Conservation (phyloP, 2,113 vertebrate genomes). For the Otolemur garnettii region DNA sequence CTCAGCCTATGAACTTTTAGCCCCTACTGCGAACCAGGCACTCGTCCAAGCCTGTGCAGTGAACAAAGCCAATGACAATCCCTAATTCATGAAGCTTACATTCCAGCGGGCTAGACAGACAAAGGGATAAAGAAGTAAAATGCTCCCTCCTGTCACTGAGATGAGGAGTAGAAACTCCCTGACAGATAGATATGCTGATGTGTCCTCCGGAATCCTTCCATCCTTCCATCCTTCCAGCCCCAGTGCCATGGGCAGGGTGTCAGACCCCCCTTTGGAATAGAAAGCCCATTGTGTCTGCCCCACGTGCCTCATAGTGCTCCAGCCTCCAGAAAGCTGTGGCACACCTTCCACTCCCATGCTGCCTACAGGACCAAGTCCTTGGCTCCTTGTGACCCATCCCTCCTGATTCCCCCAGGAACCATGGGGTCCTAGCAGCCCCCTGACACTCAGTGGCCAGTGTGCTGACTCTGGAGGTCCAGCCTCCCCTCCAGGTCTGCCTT, state of each 20-base stretch:
- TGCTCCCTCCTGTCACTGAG: neutral
- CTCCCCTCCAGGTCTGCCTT: neutral
- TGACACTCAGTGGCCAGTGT: rapidly evolving
- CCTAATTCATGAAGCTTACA: neutral
- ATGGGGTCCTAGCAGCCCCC: neutral
- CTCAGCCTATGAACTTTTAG: neutral
- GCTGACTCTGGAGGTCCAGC: neutral
- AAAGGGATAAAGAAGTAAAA: neutral
- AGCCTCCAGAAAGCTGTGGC: neutral
- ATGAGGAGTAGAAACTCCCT: neutral
- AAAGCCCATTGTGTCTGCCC: neutral
- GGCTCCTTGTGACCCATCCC: neutral
- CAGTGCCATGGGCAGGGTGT: neutral
- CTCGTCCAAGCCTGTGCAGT: neutral
- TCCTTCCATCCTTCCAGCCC: neutral
- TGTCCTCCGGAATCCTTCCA: neutral
- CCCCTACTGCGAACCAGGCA: neutral
- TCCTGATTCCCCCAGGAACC: neutral
- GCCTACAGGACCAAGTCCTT: neutral
- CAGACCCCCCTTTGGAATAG: neutral
- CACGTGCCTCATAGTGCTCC: neutral
- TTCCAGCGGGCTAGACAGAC: neutral
- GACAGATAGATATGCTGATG: too few relatives aligned
- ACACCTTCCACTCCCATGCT: rapidly evolving
- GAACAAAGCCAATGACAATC: neutral